Evolutionary conservation across 2,113 vertebrate genomes (phyloP), one percentile per base, ranked within the genome.

Genomic region (Potamarius usumacintae): DNA sequence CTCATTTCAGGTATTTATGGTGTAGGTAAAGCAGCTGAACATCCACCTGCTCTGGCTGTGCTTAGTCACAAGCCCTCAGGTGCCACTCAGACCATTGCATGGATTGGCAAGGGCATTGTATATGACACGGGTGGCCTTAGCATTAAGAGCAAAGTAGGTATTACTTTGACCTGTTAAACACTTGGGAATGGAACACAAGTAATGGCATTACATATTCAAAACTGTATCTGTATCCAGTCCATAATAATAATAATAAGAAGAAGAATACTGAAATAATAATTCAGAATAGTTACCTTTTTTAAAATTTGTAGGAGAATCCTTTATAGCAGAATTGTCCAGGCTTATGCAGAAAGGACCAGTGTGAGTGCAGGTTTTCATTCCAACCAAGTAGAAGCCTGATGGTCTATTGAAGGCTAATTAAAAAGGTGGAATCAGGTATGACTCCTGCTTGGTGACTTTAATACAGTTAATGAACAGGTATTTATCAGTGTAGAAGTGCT

Each of bases 71-170:
- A 93, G 57, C 98, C 98, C 0, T 96, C 97, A 0, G 97, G 97
- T 71, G 98, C 98, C 60, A 99, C 98, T 0, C 98, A 99, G 91
- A 98, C 97, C 89, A 99, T 99, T 11, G 98, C 98, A 0, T 99
- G 98, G 98, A 97, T 99, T 83, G 98, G 98, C 88, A 99, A 99
- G 91, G 98, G 98, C 53, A 98, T 99, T 17, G 98, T 99, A 84
- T 99, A 99, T 0, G 98, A 99, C 93, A 99, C 98, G 0, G 98
- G 98, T 83, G 98, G 98, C 87, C 97, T 99, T 92, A 99, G 98
- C 95, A 99, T 99, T 94, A 99, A 99, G 93, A 98, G 98, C 74
- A 99, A 99, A 96, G 98, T 99, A 89, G 72, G 90, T 77, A 79
- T 69, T 30, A 53, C 63, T 80, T 80, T 30, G 27, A 42, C 10